Evolutionary conservation across 2,888 invertebrate species (phyloP).

Genomic region (Caenorhabditis becei): DNA sequence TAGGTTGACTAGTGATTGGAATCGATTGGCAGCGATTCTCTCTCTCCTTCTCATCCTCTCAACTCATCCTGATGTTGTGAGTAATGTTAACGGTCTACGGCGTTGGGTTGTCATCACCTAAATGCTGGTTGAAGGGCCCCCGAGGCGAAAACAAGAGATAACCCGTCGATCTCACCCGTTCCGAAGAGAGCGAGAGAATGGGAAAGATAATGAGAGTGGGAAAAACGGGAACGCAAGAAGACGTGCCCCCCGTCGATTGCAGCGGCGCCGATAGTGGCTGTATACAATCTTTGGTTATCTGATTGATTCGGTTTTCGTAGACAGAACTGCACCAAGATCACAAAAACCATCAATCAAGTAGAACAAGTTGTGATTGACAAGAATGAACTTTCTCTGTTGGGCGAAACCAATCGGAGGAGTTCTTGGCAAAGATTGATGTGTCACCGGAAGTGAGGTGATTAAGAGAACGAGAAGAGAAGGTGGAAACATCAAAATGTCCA

Average conservation of each 20-base stretch:
- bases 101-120: constrained; percentile 47
- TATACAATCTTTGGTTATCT: constrained; percentile 13
- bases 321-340: background rate
- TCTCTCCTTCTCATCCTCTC: constrained; percentile 23
- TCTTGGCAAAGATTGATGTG: background rate
- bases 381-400: background rate
- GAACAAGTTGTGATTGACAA: background rate
- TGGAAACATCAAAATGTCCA: too few species aligned
- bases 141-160: constrained; percentile 53
- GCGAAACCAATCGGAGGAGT: background rate
- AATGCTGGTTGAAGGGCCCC: constrained; percentile 31
- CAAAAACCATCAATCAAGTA: constrained; percentile 6
- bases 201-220: background rate
- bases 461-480: too few species aligned
- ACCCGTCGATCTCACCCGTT: constrained; percentile 41
- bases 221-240: constrained; percentile 17
- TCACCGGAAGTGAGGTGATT: too few species aligned
- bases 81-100: constrained; percentile 61
- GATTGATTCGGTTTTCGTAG: constrained; percentile 1
- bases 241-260: background rate
- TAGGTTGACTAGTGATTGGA: constrained; percentile 57
- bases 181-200: background rate
- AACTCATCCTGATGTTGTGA: constrained; percentile 42
- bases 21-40: constrained; percentile 49
- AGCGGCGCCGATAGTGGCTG: background rate